Conservation (phyloP, 2,113 vertebrate species). For the Thinocorus orbignyianus region DNA sequence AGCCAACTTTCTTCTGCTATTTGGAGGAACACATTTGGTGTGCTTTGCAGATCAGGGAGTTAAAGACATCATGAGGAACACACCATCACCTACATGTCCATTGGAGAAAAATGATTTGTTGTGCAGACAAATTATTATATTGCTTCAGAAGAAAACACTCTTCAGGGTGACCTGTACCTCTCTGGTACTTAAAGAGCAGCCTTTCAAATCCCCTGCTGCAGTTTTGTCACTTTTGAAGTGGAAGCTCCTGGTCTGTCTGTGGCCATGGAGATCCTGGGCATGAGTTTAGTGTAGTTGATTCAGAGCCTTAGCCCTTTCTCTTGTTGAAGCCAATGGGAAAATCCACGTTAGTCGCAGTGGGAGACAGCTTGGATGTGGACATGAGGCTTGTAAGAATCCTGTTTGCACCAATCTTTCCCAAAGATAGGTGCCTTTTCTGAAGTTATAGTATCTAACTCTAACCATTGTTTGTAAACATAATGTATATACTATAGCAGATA, state of each 20-base stretch:
- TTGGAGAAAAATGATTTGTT: neutral
- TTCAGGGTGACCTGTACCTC: neutral
- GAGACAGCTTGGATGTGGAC: neutral
- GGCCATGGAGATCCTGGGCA: neutral
- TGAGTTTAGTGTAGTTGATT: neutral
- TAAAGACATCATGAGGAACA: neutral
- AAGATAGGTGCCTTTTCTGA: neutral
- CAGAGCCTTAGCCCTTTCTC: neutral
- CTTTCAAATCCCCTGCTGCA: neutral
- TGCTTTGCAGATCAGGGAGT: neutral
- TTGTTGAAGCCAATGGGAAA: neutral
- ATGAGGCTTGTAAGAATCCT: neutral
- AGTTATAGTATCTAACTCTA: neutral
- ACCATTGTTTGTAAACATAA: neutral
- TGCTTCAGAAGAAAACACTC: neutral
- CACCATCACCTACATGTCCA: neutral
- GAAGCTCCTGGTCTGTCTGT: neutral
- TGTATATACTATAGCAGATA: neutral
- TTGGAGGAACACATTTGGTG: neutral
- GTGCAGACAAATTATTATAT: neutral
- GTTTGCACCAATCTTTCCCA: neutral
- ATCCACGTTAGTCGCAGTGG: neutral
- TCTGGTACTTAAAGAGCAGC: neutral
- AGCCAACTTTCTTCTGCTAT: neutral
- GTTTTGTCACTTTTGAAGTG: neutral